Evolutionary conservation across 2,888 invertebrate species (phyloP).

Genomic region (Eristalis tenax): DNA sequence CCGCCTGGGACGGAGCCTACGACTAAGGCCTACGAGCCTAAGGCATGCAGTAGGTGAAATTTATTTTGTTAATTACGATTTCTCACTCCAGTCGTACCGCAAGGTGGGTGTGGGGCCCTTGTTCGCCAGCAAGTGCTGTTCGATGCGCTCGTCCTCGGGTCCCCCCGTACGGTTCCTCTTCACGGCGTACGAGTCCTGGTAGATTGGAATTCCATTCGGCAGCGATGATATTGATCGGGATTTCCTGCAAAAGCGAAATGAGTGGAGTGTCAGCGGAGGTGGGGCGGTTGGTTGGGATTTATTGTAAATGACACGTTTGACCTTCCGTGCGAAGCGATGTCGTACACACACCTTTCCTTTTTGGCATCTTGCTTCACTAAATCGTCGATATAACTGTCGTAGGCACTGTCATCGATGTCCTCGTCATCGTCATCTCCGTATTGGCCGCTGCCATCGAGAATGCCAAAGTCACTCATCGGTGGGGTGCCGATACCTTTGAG

Average conservation of each 20-base stretch:
- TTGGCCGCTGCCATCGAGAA: constrained; percentile 61
- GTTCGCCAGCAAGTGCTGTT: constrained; percentile 59
- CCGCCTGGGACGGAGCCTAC: constrained; percentile 22
- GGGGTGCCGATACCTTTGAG: constrained; percentile 67
- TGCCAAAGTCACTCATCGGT: constrained; percentile 58
- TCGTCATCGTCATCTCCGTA: constrained; percentile 47
- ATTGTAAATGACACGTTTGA: constrained; percentile 37
- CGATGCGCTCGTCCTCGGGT: constrained; percentile 61
- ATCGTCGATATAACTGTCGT: constrained; percentile 47
- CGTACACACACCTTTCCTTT: constrained; percentile 74
- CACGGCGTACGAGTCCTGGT: constrained; percentile 78
- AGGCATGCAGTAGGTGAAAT: constrained; percentile 65
- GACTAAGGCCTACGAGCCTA: constrained; percentile 42
- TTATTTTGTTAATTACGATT: constrained; percentile 72
- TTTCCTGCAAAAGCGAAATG: constrained; percentile 73
- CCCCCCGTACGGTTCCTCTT: constrained; percentile 72
- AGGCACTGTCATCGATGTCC: constrained; percentile 47
- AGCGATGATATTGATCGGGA: constrained; percentile 79
- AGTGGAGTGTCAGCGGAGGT: background rate
- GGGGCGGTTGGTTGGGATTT: constrained; percentile 2
- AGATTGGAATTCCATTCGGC: constrained; percentile 78
- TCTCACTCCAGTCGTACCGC: constrained; percentile 75
- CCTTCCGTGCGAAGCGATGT: constrained; percentile 14
- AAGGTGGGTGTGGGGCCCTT: constrained; percentile 71
- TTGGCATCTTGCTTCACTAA: constrained; percentile 75